A percentile compares a stretch with the other conserved stretches of the same genome.
phyloP scores from a whole-genome alignment of 1,140 invertebrate genomes.

The Drosophila cardini region DNA sequence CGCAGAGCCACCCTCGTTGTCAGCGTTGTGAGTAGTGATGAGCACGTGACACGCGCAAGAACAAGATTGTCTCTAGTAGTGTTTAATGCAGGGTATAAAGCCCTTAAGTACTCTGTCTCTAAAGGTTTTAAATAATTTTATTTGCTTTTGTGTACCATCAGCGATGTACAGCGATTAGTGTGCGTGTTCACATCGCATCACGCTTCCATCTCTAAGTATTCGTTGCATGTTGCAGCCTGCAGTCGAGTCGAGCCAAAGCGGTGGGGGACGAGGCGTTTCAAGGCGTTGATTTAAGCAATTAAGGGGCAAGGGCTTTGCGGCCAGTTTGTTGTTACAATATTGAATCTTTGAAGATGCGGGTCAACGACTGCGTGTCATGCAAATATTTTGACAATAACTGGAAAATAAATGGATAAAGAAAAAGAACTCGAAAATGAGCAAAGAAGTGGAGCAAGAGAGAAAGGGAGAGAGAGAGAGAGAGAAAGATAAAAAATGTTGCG shows the following conservation, averaged over 20 bases:
- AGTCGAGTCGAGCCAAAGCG: background rate
- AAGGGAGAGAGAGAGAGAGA: background rate
- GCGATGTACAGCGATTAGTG: background rate
- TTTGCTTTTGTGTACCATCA: background rate
- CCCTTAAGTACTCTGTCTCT: no score
- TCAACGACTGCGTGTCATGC: constrained; percentile 35
- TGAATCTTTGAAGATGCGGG: constrained; percentile 25
- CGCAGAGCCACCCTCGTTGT: constrained; percentile 30
- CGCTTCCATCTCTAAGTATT: background rate
- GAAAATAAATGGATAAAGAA: background rate
- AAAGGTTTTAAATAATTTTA: background rate
- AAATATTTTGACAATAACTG: constrained; percentile 41
- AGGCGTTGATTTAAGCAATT: constrained; percentile 51
- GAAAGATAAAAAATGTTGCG: background rate
- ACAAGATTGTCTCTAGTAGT: background rate
- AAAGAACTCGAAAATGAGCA: background rate
- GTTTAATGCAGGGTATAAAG: no score
- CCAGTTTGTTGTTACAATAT: constrained; percentile 9
- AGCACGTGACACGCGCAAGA: constrained; percentile 1
- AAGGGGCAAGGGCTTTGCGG: constrained; percentile 41
- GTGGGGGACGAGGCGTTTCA: background rate
- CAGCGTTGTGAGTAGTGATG: constrained; percentile 5
- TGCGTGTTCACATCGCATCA: background rate
- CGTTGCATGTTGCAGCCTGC: constrained; percentile 10
- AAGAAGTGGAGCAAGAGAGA: background rate